A percentile compares a stretch with the other conserved stretches of the same genome.
These are phyloP conservation scores for Botia kubotai DNA, from an alignment of 2,797 vertebrate species.

Conservation along the genomic window DNA sequence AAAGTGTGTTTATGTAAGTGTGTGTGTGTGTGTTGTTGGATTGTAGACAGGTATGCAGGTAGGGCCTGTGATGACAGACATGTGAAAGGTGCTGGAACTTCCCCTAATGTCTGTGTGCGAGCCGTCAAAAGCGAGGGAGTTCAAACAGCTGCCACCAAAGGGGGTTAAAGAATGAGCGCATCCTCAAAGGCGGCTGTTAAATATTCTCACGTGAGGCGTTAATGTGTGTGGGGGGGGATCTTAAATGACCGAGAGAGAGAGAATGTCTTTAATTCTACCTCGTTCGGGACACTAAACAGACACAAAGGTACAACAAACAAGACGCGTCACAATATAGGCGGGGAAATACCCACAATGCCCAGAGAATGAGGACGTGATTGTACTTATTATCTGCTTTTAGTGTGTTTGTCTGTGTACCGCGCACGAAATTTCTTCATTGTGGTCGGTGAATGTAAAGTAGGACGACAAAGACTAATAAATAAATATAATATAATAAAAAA, in stretches of 20 bases:
- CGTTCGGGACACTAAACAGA: conserved; percentile 52
- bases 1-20: conserved; percentile 14
- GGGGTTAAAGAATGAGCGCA: conserved; percentile 24
- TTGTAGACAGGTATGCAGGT: conserved; percentile 56
- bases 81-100: conserved; percentile 57
- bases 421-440: neutral
- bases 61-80: conserved; percentile 54
- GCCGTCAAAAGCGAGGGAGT: conserved; percentile 55
- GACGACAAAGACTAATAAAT: neutral
- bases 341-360: neutral
- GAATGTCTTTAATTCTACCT: conserved; percentile 56
- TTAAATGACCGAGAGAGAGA: conserved; percentile 47
- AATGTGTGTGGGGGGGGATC: conserved; percentile 51
- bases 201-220: conserved; percentile 63
- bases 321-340: neutral
- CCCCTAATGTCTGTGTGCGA: conserved; percentile 57
- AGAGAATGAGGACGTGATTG: neutral
- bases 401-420: neutral
- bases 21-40: conserved; percentile 50
- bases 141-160: conserved; percentile 53
- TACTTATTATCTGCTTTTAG: conserved; percentile 6
- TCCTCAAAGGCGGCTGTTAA: conserved; percentile 60
- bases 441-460: conserved; percentile 7
- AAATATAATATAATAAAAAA: neutral
- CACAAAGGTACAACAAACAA: conserved; percentile 44